These are phyloP conservation scores for Chionis minor DNA, from an alignment of 2,113 vertebrate genomes.

Conservation along the genomic window DNA sequence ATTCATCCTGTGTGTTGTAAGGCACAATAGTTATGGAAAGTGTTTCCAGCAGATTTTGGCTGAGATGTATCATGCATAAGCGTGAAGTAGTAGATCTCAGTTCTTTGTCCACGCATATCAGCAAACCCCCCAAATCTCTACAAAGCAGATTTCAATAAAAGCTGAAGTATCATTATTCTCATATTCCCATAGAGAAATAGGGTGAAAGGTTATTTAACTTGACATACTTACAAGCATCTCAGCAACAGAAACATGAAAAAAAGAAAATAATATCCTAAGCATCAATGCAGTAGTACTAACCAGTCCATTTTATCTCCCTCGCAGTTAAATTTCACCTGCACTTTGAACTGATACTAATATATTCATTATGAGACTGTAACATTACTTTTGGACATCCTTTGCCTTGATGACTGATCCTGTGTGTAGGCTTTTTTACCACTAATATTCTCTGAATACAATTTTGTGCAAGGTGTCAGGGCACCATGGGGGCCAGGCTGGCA, in stretches of 20 bases:
- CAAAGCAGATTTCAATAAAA: not conserved
- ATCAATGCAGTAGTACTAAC: not conserved
- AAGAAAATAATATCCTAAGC: not conserved
- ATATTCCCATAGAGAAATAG: not conserved
- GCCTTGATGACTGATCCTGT: not conserved
- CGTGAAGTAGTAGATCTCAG: not conserved
- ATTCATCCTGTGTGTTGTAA: not conserved
- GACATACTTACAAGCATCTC: not conserved
- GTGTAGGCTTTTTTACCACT: not conserved
- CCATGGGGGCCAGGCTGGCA: rapidly evolving
- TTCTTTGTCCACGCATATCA: not conserved
- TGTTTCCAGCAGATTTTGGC: not conserved
- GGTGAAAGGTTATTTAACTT: not conserved
- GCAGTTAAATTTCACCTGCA: not conserved
- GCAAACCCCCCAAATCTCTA: not conserved
- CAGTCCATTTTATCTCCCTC: rapidly evolving
- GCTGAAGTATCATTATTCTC: not conserved
- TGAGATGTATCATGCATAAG: not conserved
- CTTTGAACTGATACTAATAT: not conserved
- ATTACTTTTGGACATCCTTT: not conserved
- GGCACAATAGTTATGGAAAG: not conserved
- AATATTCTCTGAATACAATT: not conserved
- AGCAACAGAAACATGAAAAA: not conserved
- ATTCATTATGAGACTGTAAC: not conserved
- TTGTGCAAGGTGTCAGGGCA: not conserved